phyloP scores from a whole-genome alignment of 2,797 vertebrate genomes.

The Lophura swinhoii region DNA sequence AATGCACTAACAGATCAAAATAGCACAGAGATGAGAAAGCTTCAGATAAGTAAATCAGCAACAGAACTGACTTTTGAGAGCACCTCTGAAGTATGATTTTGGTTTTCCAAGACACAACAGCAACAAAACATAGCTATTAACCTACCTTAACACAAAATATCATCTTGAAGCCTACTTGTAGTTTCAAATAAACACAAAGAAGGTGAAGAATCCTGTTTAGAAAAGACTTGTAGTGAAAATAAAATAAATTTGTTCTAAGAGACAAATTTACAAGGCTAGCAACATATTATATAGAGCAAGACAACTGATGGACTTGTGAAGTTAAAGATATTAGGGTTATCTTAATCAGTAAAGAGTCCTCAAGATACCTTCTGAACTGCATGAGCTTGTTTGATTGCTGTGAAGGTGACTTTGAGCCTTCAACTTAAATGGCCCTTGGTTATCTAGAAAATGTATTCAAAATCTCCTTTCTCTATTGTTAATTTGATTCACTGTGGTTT shows the following conservation, averaged over 20 bases:
- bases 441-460: not conserved
- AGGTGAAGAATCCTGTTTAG: not conserved
- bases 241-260: not conserved
- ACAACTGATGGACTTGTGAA: not conserved
- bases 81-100: not conserved
- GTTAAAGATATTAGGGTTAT: not conserved
- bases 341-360: not conserved
- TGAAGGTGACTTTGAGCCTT: not conserved
- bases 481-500: not conserved
- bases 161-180: not conserved
- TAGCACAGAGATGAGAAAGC: not conserved
- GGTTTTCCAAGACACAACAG: not conserved
- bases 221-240: not conserved
- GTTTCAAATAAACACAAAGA: not conserved
- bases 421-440: not conserved
- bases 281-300: not conserved
- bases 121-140: not conserved
- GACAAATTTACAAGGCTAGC: not conserved
- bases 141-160: not conserved
- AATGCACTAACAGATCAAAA: not conserved
- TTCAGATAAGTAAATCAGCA: not conserved
- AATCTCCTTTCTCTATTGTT: not conserved
- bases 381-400: not conserved
- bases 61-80: accelerated
- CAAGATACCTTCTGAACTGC: not conserved